A percentile compares a stretch with the other conserved stretches of the same genome.
Evolutionary conservation across 2,888 invertebrate species (phyloP).

Genomic region (Strigamia transsilvanica): DNA sequence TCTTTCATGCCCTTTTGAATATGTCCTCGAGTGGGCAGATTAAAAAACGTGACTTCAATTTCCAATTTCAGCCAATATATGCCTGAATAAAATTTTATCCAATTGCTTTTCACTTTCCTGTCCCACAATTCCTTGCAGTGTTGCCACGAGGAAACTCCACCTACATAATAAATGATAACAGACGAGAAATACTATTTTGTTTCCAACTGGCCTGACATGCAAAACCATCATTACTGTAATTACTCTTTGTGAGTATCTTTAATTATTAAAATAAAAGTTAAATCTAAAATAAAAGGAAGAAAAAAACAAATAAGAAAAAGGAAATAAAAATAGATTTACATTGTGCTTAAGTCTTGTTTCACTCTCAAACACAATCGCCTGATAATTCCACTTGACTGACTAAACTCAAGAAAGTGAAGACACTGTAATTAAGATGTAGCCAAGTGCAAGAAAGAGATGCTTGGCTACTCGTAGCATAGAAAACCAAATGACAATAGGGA

Average conservation of each 20-base stretch:
- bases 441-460: constrained; percentile 46
- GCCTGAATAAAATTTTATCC: constrained; percentile 39
- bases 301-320: background rate
- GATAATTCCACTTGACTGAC: constrained; percentile 45
- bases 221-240: constrained; percentile 43
- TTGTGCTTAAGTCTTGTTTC: constrained; percentile 42
- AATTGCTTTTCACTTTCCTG: constrained; percentile 36
- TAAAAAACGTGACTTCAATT: constrained; percentile 45
- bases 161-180: constrained; percentile 48
- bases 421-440: constrained; percentile 46
- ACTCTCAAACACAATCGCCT: constrained; percentile 44
- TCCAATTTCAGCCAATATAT: constrained; percentile 43
- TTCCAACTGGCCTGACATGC: constrained; percentile 48
- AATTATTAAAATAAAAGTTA: constrained; percentile 27
- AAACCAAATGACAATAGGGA: constrained; percentile 43
- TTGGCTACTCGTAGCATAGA: constrained; percentile 27
- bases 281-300: background rate
- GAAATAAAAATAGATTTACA: constrained; percentile 46
- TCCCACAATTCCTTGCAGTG: constrained; percentile 42
- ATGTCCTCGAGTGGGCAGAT: constrained; percentile 33
- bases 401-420: constrained; percentile 49
- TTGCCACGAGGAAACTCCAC: constrained; percentile 48
- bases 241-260: background rate
- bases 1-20: constrained; percentile 39
- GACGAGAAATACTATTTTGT: constrained; percentile 24